These are phyloP conservation scores for Agrilus cyanescens DNA, from an alignment of 2,888 invertebrate species.

Conservation along the genomic window DNA sequence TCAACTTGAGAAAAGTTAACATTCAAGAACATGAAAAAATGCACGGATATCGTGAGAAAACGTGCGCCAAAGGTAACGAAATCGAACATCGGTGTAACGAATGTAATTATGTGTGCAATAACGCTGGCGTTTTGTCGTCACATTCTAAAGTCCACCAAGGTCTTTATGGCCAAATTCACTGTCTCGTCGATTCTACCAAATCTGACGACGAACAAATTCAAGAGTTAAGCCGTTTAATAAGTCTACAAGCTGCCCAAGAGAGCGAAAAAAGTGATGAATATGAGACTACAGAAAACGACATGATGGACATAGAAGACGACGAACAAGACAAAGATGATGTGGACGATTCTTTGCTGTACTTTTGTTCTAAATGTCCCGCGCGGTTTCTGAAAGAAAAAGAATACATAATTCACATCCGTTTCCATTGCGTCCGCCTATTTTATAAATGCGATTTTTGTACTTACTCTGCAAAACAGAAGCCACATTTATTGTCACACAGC, in stretches of 20 bases:
- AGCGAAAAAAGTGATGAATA: constrained; percentile 23
- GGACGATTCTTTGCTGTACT: constrained; percentile 43
- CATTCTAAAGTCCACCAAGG: constrained; percentile 68
- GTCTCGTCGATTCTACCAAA: constrained; percentile 51
- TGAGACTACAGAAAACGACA: constrained; percentile 25
- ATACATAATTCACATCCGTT: constrained; percentile 57
- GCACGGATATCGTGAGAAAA: constrained; percentile 43
- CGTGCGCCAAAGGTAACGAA: constrained; percentile 30
- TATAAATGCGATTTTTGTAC: constrained; percentile 67
- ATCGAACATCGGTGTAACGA: constrained; percentile 58
- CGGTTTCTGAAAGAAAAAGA: constrained; percentile 68
- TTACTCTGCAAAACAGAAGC: constrained; percentile 60
- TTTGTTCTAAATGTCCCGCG: constrained; percentile 74
- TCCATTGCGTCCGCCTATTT: constrained; percentile 50
- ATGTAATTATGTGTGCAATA: constrained; percentile 69
- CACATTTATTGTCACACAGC: constrained; percentile 55
- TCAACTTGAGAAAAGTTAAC: constrained; percentile 67
- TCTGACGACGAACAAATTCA: constrained; percentile 56
- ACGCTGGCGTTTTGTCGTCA: constrained; percentile 54
- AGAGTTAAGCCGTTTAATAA: constrained; percentile 30
- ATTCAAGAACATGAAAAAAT: constrained; percentile 76
- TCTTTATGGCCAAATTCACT: constrained; percentile 57
- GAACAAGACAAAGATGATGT: constrained; percentile 21
- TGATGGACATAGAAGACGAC: constrained; percentile 21
- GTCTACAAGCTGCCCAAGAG: constrained; percentile 10